phyloP scores from a whole-genome alignment of 2,888 invertebrate genomes.

The Timema cristinae region DNA sequence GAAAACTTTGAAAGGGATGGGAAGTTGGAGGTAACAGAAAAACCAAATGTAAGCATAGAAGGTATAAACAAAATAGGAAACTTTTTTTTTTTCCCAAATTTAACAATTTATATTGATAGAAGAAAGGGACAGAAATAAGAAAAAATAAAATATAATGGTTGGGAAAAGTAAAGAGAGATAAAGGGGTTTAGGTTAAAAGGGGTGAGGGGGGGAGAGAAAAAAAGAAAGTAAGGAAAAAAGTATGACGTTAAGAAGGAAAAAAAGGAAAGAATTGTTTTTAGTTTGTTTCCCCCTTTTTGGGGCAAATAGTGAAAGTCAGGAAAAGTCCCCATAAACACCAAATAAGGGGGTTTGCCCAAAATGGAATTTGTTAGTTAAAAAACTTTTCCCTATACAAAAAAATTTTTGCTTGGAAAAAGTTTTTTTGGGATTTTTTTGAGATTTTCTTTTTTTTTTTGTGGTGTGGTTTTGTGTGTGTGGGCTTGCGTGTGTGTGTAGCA shows the following conservation, averaged over 20 bases:
- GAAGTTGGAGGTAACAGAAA: background rate
- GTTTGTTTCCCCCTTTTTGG: constrained; percentile 10
- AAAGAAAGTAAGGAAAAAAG: constrained; percentile 1
- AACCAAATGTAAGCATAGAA: constrained; percentile 13
- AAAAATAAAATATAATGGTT: constrained; percentile 15
- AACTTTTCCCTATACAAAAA: no score
- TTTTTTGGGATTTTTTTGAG: no score
- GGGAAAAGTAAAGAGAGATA: constrained; percentile 12
- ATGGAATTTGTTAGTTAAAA: background rate
- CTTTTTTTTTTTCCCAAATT: constrained; percentile 14
- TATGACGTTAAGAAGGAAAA: constrained; percentile 14
- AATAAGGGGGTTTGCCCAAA: background rate
- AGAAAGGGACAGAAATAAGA: constrained; percentile 12
- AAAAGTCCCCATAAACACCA: constrained; percentile 11
- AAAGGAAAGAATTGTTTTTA: constrained; percentile 14
- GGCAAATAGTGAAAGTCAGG: constrained; percentile 10
- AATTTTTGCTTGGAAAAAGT: no score
- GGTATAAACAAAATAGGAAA: constrained; percentile 15
- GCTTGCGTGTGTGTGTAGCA: no score
- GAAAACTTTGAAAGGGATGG: background rate
- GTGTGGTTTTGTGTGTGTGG: no score
- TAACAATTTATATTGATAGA: constrained; percentile 15
- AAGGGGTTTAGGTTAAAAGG: background rate
- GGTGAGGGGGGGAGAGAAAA: constrained; percentile 1
- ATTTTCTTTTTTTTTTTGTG: no score